A percentile compares a stretch with the other conserved stretches of the same genome.
These are phyloP conservation scores for Megastigmus dorsalis DNA, from an alignment of 2,888 invertebrate species.

Conservation along the genomic window DNA sequence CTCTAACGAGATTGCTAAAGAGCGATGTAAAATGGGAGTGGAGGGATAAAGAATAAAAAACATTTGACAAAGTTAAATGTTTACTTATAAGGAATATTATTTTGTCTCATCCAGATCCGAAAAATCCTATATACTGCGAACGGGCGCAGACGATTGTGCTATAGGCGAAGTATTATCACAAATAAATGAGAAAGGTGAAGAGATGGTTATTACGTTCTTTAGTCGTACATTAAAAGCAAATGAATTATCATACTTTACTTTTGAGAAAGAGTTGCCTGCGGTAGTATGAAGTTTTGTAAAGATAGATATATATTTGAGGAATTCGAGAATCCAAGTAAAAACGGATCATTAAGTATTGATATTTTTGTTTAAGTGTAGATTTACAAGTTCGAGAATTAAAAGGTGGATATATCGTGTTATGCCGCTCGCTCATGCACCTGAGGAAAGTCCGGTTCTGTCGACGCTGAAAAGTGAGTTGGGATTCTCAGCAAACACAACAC, in stretches of 20 bases:
- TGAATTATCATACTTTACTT: not conserved
- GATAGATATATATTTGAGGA: not conserved
- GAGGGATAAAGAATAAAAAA: not conserved
- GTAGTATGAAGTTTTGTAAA: not conserved
- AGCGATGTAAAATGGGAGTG: no score
- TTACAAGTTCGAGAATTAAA: not conserved
- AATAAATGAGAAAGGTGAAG: not conserved
- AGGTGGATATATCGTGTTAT: not conserved
- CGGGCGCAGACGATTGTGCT: not conserved
- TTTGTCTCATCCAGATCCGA: not conserved
- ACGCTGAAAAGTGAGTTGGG: no score
- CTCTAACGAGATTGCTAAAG: no score
- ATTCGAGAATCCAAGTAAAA: not conserved
- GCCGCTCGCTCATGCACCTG: no score
- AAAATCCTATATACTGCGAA: not conserved
- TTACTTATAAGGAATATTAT: not conserved
- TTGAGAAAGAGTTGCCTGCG: not conserved
- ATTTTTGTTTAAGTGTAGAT: not conserved
- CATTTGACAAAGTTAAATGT: not conserved
- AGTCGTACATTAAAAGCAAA: not conserved
- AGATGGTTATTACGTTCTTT: not conserved
- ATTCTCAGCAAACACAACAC: no score
- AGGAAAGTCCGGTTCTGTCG: no score
- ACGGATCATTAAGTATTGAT: not conserved
- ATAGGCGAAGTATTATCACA: not conserved